phyloP scores from a whole-genome alignment of 2,797 vertebrate species.

The Morus bassanus region DNA sequence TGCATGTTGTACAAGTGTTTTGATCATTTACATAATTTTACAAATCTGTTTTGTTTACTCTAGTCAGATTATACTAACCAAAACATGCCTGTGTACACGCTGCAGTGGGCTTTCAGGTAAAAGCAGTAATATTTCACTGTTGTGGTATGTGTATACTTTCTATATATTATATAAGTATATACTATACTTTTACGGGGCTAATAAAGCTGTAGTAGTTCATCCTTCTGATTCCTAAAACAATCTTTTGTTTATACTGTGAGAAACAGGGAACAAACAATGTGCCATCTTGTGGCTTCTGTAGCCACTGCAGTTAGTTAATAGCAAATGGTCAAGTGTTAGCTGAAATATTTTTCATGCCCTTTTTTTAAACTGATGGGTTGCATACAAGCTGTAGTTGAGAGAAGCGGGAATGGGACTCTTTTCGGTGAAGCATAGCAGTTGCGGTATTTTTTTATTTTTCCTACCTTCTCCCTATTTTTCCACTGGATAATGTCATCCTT shows the following conservation, averaged over 20 bases:
- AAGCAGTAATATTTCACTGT: neutral
- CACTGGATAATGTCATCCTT: neutral
- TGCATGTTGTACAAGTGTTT: neutral
- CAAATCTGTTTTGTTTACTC: neutral
- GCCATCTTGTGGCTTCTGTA: conserved; percentile 67
- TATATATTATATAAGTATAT: neutral
- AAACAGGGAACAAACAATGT: neutral
- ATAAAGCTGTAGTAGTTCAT: neutral
- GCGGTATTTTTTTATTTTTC: neutral
- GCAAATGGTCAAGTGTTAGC: neutral
- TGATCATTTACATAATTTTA: neutral
- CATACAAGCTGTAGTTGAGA: neutral
- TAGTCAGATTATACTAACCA: neutral
- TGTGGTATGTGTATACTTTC: rapidly evolving
- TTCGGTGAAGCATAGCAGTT: neutral
- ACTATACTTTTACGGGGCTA: too few relatives aligned
- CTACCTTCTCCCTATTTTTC: neutral
- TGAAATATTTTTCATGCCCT: neutral
- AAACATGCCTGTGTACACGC: neutral
- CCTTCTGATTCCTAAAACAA: neutral
- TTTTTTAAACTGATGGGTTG: neutral
- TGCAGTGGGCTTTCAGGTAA: neutral
- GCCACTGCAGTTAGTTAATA: conserved; percentile 3
- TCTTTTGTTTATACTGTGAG: neutral
- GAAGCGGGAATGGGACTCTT: neutral